Conservation (phyloP, 2,113 vertebrate genomes). For the Panurus biarmicus region DNA sequence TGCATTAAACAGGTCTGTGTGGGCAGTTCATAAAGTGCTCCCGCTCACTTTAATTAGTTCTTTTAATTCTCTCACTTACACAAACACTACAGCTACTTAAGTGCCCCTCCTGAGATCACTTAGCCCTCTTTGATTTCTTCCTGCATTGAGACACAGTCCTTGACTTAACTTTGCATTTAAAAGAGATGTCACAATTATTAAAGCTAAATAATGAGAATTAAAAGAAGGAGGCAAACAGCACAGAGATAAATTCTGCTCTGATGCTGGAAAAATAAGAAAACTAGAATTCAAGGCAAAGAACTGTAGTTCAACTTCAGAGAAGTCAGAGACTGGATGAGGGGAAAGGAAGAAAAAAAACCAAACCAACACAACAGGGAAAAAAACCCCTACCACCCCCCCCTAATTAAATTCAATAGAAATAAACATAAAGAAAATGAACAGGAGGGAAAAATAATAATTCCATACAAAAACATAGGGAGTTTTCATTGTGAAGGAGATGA, state of each 20-base stretch:
- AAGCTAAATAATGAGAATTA: background rate
- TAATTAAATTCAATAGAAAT: background rate
- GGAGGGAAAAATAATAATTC: background rate
- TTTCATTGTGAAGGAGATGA: background rate
- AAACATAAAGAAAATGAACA: background rate
- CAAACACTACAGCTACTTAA: background rate
- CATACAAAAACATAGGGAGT: background rate
- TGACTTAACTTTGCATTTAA: background rate
- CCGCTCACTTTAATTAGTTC: background rate
- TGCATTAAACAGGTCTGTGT: background rate
- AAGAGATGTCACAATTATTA: background rate
- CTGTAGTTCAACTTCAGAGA: background rate
- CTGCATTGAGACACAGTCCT: background rate
- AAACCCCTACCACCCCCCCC: fast-evolving
- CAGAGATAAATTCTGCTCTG: background rate
- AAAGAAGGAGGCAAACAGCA: background rate
- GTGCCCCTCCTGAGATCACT: slow-evolving; percentile 23
- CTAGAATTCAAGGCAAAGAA: background rate
- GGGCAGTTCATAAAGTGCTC: background rate
- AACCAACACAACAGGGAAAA: fast-evolving
- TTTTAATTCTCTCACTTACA: background rate
- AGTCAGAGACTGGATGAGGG: background rate
- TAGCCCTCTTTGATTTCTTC: background rate
- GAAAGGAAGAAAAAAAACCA: background rate
- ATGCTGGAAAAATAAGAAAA: background rate